phyloP scores from a whole-genome alignment of 1,140 invertebrate species.

The Prorops nasuta region DNA sequence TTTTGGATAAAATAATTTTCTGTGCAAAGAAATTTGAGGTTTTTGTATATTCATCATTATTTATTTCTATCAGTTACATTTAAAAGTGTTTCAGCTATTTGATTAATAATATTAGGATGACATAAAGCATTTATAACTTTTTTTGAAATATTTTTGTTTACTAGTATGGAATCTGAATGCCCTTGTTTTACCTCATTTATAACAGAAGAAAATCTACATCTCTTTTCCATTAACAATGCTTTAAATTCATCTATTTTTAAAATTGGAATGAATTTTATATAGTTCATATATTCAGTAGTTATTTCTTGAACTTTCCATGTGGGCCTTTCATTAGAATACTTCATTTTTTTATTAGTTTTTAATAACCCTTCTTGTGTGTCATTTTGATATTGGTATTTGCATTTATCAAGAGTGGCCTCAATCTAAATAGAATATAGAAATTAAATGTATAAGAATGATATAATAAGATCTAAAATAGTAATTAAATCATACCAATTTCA shows the following conservation, averaged over 20 bases:
- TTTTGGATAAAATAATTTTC: too few species aligned
- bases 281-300: constrained; percentile 28
- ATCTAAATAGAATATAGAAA: constrained; percentile 29
- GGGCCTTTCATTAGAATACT: constrained; percentile 16
- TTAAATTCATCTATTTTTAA: constrained; percentile 29
- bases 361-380: too few species aligned
- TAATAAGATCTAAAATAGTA: constrained; percentile 11
- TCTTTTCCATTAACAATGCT: constrained; percentile 27
- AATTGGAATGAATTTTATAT: constrained; percentile 25
- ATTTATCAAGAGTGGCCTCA: constrained; percentile 30
- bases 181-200: constrained; percentile 4
- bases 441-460: neutral
- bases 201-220: constrained; percentile 28
- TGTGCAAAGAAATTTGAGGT: too few species aligned
- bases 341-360: neutral
- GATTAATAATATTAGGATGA: constrained; percentile 39
- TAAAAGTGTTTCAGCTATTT: constrained; percentile 29
- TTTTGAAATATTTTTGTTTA: constrained; percentile 18
- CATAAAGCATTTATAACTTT: constrained; percentile 45
- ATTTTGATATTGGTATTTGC: constrained; percentile 14
- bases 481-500: constrained; percentile 47
- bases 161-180: neutral
- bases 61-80: neutral
- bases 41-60: too few species aligned
- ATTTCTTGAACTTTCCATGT: constrained; percentile 27